Conservation (phyloP, 2,888 invertebrate species). For the Autographa pulchrina region DNA sequence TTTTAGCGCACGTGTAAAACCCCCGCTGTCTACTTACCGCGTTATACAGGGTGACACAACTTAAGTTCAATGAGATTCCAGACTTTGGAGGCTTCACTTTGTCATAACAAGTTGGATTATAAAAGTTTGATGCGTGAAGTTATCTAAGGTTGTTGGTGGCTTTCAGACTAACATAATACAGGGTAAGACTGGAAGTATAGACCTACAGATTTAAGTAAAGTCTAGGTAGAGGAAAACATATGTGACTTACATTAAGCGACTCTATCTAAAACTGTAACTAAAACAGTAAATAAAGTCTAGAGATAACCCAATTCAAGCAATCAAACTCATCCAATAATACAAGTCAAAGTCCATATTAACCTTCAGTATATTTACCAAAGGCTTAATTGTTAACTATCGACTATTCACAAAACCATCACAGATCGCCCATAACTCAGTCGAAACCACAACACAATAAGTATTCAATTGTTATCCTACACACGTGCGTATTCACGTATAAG, state of each 20-base stretch:
- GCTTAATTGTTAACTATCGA: background rate
- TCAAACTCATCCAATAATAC: too few relatives aligned
- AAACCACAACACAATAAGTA: constrained; percentile 31
- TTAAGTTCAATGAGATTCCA: constrained; percentile 26
- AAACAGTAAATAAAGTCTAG: too few relatives aligned
- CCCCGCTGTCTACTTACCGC: constrained; percentile 38
- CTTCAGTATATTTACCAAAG: background rate
- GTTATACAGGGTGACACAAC: constrained; percentile 27
- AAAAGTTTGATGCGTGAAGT: background rate
- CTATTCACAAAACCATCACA: background rate
- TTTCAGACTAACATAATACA: too few relatives aligned
- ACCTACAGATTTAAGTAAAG: too few relatives aligned
- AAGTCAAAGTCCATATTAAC: background rate
- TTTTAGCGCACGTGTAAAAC: constrained; percentile 47
- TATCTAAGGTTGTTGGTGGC: background rate
- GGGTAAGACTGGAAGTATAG: too few relatives aligned
- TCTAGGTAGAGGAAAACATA: too few relatives aligned
- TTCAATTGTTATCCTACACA: constrained; percentile 39
- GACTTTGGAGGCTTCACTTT: constrained; percentile 16
- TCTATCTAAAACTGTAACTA: too few relatives aligned
- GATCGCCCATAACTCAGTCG: constrained; percentile 21
- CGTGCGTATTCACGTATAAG: constrained; percentile 27
- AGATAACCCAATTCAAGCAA: too few relatives aligned
- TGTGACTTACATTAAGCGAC: too few relatives aligned
- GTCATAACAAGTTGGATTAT: background rate